Percentiles rank a stretch among this genome's conserved stretches.
Conservation (phyloP, 2,888 invertebrate species). For the Papilio elwesi region DNA sequence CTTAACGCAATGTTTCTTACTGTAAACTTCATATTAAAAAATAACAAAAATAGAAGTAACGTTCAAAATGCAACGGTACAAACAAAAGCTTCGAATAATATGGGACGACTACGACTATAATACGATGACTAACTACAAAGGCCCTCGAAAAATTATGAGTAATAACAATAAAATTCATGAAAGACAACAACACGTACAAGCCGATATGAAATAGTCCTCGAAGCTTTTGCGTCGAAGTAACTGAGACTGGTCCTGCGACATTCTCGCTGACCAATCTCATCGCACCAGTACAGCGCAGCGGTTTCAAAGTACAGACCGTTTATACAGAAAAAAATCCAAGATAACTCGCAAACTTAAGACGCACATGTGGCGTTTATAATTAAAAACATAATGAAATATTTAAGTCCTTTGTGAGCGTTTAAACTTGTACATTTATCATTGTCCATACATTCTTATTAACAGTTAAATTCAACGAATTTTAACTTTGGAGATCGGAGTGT, state of each 20-base stretch:
- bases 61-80: not conserved
- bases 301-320: slow-evolving; percentile 48
- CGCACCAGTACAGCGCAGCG: slow-evolving; percentile 46
- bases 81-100: not conserved
- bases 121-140: slow-evolving; percentile 3
- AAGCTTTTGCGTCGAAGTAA: slow-evolving; percentile 65
- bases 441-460: slow-evolving; percentile 1
- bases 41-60: not conserved
- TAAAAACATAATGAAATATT: not conserved
- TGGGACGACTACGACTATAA: not conserved
- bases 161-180: slow-evolving; percentile 27
- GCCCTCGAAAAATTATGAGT: slow-evolving; percentile 19
- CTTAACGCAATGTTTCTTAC: no score
- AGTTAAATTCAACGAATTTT: slow-evolving; percentile 16
- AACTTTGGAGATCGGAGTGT: not conserved
- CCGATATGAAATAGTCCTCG: slow-evolving; percentile 54
- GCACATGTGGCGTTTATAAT: not conserved
- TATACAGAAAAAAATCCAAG: slow-evolving; percentile 13
- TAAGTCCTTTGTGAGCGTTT: no score
- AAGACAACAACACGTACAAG: slow-evolving; percentile 23
- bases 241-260: slow-evolving; percentile 71
- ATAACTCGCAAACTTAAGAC: not conserved
- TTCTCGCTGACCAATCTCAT: slow-evolving; percentile 62
- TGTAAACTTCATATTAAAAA: not conserved
- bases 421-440: not conserved